Conservation (phyloP, 2,797 vertebrate genomes). For the Enteromius fasciolatus region DNA sequence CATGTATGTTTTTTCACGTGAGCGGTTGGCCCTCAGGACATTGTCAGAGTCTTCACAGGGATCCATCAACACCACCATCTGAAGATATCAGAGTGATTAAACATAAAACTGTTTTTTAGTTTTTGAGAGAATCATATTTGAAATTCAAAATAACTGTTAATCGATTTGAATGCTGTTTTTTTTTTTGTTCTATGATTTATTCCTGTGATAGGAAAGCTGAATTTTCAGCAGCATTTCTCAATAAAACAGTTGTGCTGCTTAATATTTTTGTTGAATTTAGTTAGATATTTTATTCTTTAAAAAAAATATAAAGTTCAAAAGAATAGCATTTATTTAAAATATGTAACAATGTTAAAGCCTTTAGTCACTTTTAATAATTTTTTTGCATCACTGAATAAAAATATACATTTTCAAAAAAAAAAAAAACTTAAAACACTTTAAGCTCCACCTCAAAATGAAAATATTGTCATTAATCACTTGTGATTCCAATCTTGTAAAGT, state of each 20-base stretch:
- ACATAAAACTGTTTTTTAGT: not conserved
- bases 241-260: not conserved
- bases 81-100: conserved; percentile 7
- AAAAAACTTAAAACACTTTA: too few species aligned
- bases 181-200: not conserved
- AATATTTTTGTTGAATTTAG: not conserved
- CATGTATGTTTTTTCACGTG: conserved; percentile 90
- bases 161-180: not conserved
- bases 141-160: not conserved
- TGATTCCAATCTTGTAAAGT: too few species aligned
- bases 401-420: not conserved
- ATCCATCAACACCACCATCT: conserved; percentile 94
- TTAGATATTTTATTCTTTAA: not conserved
- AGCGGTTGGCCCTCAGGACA: conserved; percentile 85
- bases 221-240: not conserved
- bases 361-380: not conserved
- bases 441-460: too few species aligned
- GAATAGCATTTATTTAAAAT: not conserved
- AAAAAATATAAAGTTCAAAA: not conserved
- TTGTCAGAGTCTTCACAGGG: conserved; percentile 88
- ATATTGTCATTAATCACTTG: too few species aligned
- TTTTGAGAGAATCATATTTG: not conserved
- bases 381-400: not conserved
- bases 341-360: not conserved
- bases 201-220: too few species aligned